Evolutionary conservation across 2,888 invertebrate genomes (phyloP), one percentile per base, ranked within the genome.

Genomic region (Eristalis arbustorum): DNA sequence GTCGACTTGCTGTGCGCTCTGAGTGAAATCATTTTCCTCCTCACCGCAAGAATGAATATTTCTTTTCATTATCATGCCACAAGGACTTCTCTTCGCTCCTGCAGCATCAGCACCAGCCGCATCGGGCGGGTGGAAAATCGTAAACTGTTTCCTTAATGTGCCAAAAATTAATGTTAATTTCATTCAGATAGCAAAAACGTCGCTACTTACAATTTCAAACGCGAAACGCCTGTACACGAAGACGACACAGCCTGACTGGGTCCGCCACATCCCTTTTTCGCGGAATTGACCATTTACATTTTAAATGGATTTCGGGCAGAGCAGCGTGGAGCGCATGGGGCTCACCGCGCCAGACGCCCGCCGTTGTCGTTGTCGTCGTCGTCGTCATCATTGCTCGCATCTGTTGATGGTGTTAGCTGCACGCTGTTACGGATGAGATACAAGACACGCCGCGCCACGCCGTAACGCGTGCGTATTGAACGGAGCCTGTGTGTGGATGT

Each of bases 151-250:
- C 87, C 87, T 87, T 83, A 83, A 87, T 87, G 83, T 83, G 87
- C 87, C 87, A 75, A 87, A 87, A 87, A 87, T 87, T 87, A 87
- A 87, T 87, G 87, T 87, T 87, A 87, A 87, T 87, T 87, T 83
- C 87, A 87, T 87, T 87, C 87, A 87, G 87, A 87, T 87, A 87
- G 78, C 83, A 75, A 87, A 83, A 78, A 75, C 83, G 82, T 87
- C 78, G 87, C 83, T 83, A 75, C 78, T 87, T 83, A 87, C 78
- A 83, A 71, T 74, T 83, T 83, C 83, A 83, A 78, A 82, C 74
- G 85, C 63, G 69, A 69, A 69, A 64, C 49, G 34, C 25, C 31
- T 42, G 59, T 69, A 71, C 74, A 37, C 18, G 42, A n/a, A n/a
- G 67, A 56, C 42, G 67, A 42, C 49, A 49, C 8, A 49, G 49